Evolutionary conservation across 2,113 vertebrate species (phyloP).

Genomic region (Lampris megalopsis): DNA sequence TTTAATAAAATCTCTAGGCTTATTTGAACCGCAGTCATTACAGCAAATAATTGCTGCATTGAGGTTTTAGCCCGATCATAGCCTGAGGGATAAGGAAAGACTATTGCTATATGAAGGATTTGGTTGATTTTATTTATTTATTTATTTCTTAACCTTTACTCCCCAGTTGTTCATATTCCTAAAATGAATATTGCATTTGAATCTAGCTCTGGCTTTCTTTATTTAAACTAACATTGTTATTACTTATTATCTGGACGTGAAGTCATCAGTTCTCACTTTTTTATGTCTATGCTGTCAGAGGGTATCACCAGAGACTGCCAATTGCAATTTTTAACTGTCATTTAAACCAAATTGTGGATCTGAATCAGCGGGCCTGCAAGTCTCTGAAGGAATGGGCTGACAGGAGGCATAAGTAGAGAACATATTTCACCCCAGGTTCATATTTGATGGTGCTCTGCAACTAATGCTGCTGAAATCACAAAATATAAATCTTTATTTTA

Average conservation of each 20-base stretch:
- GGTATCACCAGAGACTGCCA: constrained; percentile 91
- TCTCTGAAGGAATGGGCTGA: constrained; percentile 85
- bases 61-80: constrained; percentile 93
- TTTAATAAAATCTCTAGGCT: constrained; percentile 99
- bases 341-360: constrained; percentile 91
- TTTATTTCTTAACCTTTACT: constrained; percentile 86
- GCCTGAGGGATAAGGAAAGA: constrained; percentile 96
- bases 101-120: constrained; percentile 94
- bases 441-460: constrained; percentile 65
- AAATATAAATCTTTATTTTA: constrained; percentile 42
- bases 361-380: constrained; percentile 84
- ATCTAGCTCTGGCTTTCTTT: constrained; percentile 91
- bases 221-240: constrained; percentile 99
- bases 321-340: constrained; percentile 95
- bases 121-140: constrained; percentile 82
- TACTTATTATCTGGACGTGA: constrained; percentile 96
- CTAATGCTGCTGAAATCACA: constrained; percentile 46
- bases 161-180: constrained; percentile 95
- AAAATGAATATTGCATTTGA: constrained; percentile 99
- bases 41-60: constrained; percentile 96
- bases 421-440: constrained; percentile 87
- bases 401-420: constrained; percentile 77
- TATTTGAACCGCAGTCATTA: constrained; percentile 99
- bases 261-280: constrained; percentile 96
- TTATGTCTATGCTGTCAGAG: constrained; percentile 91